phyloP scores from a whole-genome alignment of 2,888 invertebrate genomes.

The Blastobasis adustella region DNA sequence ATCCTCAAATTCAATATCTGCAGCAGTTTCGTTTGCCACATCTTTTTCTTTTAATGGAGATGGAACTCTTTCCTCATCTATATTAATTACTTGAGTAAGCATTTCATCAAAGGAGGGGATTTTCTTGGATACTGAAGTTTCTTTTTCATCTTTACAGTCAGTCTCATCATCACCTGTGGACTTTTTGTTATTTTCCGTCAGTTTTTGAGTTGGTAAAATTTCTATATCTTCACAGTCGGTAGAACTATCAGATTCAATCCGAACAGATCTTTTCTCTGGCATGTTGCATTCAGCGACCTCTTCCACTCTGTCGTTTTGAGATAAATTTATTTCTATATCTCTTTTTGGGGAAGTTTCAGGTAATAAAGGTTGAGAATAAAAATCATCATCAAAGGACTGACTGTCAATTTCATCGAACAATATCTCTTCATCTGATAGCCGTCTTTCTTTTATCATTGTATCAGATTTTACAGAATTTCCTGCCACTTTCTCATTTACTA shows the following conservation, averaged over 20 bases:
- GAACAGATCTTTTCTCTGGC: constrained; percentile 13
- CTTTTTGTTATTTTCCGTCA: constrained; percentile 10
- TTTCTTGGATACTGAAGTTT: constrained; percentile 2
- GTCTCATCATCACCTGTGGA: constrained; percentile 30
- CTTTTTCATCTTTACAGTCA: constrained; percentile 38
- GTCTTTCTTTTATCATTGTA: too few relatives aligned
- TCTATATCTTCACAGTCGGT: constrained; percentile 44
- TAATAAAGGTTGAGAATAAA: constrained; percentile 49
- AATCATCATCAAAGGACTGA: constrained; percentile 29
- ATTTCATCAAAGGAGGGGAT: constrained; percentile 17
- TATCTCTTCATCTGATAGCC: constrained; percentile 41
- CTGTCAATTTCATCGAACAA: constrained; percentile 47
- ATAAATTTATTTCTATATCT: background rate
- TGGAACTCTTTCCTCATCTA: background rate
- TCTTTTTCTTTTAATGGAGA: background rate
- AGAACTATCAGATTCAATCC: constrained; percentile 29
- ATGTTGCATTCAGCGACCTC: constrained; percentile 15
- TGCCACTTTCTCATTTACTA: too few relatives aligned
- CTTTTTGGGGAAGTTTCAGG: constrained; percentile 21
- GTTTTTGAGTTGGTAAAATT: constrained; percentile 33
- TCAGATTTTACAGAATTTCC: too few relatives aligned
- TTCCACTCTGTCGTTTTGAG: constrained; percentile 5
- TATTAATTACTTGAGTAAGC: constrained; percentile 17
- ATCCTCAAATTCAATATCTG: constrained; percentile 18
- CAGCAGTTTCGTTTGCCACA: background rate